phyloP scores from a whole-genome alignment of 2,797 vertebrate genomes.

The Anomalospiza imberbis region DNA sequence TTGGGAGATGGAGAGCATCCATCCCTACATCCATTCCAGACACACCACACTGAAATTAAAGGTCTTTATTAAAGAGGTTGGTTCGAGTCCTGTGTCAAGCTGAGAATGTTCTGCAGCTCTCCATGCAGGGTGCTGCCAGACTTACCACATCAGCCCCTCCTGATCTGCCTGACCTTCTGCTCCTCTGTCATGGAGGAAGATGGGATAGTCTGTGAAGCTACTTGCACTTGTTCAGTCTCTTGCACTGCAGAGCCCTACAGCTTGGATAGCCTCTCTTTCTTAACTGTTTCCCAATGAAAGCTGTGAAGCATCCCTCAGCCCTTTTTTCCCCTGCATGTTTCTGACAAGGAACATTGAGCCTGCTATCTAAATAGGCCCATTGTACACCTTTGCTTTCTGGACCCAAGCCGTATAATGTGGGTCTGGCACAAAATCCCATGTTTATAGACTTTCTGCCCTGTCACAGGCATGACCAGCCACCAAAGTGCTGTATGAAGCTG shows the following conservation, averaged over 20 bases:
- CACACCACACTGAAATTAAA: not conserved
- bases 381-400: not conserved
- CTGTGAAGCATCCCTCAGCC: not conserved
- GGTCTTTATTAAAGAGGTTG: not conserved
- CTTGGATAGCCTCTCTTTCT: not conserved
- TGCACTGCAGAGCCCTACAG: not conserved
- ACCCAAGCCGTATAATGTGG: not conserved
- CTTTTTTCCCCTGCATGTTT: not conserved
- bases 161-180: not conserved
- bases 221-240: not conserved
- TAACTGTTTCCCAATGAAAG: not conserved
- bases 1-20: not conserved
- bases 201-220: not conserved
- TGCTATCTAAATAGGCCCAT: not conserved
- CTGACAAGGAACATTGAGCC: not conserved
- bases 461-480: rapidly evolving
- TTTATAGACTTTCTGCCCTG: not conserved
- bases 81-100: not conserved
- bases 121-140: not conserved
- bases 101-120: not conserved
- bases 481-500: not conserved
- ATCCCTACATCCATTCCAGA: not conserved
- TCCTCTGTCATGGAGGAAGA: not conserved
- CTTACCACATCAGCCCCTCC: not conserved
- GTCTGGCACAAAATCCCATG: not conserved